Conservation (phyloP, 2,888 invertebrate genomes). For the Eugnorisma glareosa region DNA sequence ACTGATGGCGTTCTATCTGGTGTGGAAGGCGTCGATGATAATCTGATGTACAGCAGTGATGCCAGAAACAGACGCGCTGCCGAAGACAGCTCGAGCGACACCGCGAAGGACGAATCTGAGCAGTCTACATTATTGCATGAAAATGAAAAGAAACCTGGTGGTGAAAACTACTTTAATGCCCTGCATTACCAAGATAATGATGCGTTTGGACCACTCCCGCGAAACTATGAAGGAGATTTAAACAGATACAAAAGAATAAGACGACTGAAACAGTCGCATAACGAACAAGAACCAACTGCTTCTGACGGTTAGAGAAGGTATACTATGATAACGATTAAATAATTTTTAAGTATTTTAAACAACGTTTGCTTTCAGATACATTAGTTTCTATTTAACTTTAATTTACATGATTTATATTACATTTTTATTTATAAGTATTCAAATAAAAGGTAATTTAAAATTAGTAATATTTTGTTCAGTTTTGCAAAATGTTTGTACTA, state of each 20-base stretch:
- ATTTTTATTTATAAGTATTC: constrained; percentile 76
- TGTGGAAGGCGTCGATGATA: constrained; percentile 83
- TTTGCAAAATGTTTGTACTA: constrained; percentile 19
- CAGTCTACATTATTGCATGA: constrained; percentile 69
- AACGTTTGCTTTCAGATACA: constrained; percentile 58
- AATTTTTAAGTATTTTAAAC: constrained; percentile 68
- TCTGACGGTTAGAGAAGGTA: constrained; percentile 52
- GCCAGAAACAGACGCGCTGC: constrained; percentile 75
- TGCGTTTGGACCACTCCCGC: constrained; percentile 80
- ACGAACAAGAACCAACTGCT: constrained; percentile 57
- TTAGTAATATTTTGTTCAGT: constrained; percentile 41
- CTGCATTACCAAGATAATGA: constrained; percentile 81
- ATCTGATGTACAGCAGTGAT: constrained; percentile 82
- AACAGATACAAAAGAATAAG: constrained; percentile 85
- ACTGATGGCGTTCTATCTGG: constrained; percentile 83
- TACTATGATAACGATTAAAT: constrained; percentile 41
- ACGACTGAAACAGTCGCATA: constrained; percentile 76
- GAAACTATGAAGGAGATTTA: constrained; percentile 79
- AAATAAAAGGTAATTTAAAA: constrained; percentile 69
- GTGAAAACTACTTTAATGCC: constrained; percentile 72
- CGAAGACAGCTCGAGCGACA: constrained; percentile 61
- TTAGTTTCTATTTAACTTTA: constrained; percentile 68
- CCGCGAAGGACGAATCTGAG: constrained; percentile 57
- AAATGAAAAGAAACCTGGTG: constrained; percentile 67
- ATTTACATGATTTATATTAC: constrained; percentile 61